Conservation (phyloP, 2,113 vertebrate species). For the Sceloporus tristichus region DNA sequence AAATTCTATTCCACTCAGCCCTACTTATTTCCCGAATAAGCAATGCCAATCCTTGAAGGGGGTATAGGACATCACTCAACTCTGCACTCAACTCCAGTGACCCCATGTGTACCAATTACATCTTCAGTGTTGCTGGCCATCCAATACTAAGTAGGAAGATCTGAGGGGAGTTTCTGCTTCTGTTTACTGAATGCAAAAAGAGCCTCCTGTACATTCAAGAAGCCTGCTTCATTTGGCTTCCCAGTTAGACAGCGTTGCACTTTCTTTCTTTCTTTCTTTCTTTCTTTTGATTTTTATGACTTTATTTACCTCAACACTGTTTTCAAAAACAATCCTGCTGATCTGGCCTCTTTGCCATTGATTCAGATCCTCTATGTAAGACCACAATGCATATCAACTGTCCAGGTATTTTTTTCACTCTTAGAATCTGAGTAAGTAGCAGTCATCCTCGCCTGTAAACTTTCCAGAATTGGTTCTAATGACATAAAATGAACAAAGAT, state of each 20-base stretch:
- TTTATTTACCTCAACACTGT: slow-evolving; percentile 82
- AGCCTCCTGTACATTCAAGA: neutral
- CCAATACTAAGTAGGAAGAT: neutral
- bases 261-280: too few species aligned
- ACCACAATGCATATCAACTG: slow-evolving; percentile 85
- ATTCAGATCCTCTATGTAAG: slow-evolving; percentile 74
- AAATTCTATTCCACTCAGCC: neutral
- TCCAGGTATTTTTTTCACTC: slow-evolving; percentile 79
- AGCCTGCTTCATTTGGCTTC: neutral
- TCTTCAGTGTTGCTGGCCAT: too few species aligned
- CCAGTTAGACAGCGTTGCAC: too few species aligned
- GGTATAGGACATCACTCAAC: neutral
- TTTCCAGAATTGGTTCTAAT: slow-evolving; percentile 81
- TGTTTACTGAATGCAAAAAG: neutral
- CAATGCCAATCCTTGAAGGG: neutral
- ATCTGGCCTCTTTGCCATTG: slow-evolving; percentile 89
- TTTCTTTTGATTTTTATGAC: neutral
- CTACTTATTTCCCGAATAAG: neutral
- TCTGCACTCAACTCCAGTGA: neutral
- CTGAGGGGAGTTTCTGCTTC: neutral
- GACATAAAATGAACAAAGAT: slow-evolving; percentile 86
- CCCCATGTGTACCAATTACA: neutral
- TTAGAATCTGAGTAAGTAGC: slow-evolving; percentile 76
- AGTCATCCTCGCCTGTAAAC: slow-evolving; percentile 85
- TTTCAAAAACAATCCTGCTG: slow-evolving; percentile 76